phyloP scores from a whole-genome alignment of 2,797 vertebrate species.

The Remorina albescens region DNA sequence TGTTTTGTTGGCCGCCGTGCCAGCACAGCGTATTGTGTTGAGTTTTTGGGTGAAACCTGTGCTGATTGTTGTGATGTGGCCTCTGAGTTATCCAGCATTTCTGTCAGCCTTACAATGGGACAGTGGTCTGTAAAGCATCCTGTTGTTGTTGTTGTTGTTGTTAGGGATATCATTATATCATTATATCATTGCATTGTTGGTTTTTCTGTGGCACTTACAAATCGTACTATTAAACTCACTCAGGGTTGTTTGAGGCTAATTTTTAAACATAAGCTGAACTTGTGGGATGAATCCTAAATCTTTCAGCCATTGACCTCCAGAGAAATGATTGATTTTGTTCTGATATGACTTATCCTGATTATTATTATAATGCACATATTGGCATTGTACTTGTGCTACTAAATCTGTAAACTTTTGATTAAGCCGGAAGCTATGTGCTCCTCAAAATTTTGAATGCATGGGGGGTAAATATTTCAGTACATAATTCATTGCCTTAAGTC shows the following conservation, averaged over 20 bases:
- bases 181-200: not conserved
- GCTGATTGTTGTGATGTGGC: not conserved
- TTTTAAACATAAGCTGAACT: not conserved
- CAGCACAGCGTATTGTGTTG: not conserved
- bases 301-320: conserved; percentile 11
- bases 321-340: not conserved
- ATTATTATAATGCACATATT: not conserved
- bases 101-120: not conserved
- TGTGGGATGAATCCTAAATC: conserved; percentile 6
- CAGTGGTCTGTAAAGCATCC: not conserved
- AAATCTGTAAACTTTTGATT: not conserved
- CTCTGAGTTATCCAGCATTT: not conserved
- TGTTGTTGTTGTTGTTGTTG: not conserved
- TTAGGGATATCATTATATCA: no score
- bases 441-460: not conserved
- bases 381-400: not conserved
- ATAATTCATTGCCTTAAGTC: not conserved
- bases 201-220: not conserved
- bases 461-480: conserved; percentile 19
- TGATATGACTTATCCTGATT: not conserved
- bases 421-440: not conserved
- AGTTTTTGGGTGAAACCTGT: not conserved
- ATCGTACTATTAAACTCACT: no score
- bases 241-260: not conserved
- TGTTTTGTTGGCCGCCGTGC: not conserved